A percentile compares a stretch with the other conserved stretches of the same genome.
Evolutionary conservation across 2,797 vertebrate genomes (phyloP).

Genomic region (Aldrovandia affinis): DNA sequence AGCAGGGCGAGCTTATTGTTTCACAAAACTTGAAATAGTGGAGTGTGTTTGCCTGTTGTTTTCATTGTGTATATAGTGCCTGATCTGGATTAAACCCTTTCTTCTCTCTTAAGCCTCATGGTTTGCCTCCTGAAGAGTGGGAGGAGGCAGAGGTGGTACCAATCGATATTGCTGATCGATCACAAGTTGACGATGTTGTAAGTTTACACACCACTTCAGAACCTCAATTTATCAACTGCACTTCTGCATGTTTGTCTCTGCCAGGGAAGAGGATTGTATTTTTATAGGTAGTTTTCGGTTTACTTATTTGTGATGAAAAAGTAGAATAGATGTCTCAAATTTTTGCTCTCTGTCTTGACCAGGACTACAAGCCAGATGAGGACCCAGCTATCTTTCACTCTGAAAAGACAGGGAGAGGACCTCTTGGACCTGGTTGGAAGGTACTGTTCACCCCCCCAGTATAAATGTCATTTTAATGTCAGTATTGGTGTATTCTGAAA

Average conservation of each 20-base stretch:
- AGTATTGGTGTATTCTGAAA: not conserved
- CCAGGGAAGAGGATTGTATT: not conserved
- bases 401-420: conserved; percentile 61
- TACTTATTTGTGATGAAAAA: not conserved
- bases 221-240: not conserved
- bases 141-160: conserved; percentile 61
- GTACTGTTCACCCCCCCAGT: conserved; percentile 25
- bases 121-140: conserved; percentile 59
- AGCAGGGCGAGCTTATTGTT: too few relatives aligned
- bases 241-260: not conserved
- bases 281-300: not conserved
- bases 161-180: conserved; percentile 59
- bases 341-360: not conserved
- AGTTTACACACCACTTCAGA: conserved; percentile 27
- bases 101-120: conserved; percentile 50
- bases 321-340: not conserved
- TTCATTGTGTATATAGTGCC: not conserved
- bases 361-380: conserved; percentile 62
- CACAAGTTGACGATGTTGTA: conserved; percentile 59
- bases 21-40: not conserved
- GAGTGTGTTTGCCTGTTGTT: not conserved
- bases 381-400: conserved; percentile 62
- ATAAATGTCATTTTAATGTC: not conserved
- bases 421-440: conserved; percentile 61
- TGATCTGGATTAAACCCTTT: not conserved